These are phyloP conservation scores for Notospermus geniculatus DNA, from an alignment of 1,140 invertebrate genomes.

Conservation along the genomic window DNA sequence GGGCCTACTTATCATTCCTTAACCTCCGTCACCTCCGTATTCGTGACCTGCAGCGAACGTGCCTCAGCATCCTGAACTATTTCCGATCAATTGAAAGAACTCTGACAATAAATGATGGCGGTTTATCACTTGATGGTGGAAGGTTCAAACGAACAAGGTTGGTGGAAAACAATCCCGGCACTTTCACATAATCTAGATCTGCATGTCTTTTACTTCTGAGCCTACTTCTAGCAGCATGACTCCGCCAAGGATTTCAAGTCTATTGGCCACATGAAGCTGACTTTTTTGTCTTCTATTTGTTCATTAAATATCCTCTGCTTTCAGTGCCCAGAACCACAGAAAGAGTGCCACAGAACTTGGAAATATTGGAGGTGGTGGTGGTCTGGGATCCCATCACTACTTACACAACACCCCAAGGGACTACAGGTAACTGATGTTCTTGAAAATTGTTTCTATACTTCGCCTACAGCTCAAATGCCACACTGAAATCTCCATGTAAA, in stretches of 20 bases:
- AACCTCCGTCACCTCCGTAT: conserved; percentile 51
- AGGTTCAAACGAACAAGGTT: conserved; percentile 33
- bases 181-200: too few relatives aligned
- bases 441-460: too few relatives aligned
- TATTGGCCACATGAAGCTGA: too few relatives aligned
- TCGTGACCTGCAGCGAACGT: conserved; percentile 50
- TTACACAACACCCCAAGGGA: conserved; percentile 54
- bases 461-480: too few relatives aligned
- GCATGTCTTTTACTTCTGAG: not conserved
- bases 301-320: conserved; percentile 15
- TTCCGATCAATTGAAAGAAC: conserved; percentile 56
- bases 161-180: too few relatives aligned
- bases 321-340: conserved; percentile 46
- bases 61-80: conserved; percentile 54
- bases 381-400: conserved; percentile 51
- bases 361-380: conserved; percentile 43
- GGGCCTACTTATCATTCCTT: conserved; percentile 51
- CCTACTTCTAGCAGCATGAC: not conserved
- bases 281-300: not conserved
- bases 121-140: conserved; percentile 44
- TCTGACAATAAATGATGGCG: conserved; percentile 54
- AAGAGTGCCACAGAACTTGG: conserved; percentile 39
- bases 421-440: conserved; percentile 42
- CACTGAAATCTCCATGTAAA: too few relatives aligned
- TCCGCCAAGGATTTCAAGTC: too few relatives aligned